These are phyloP conservation scores for Onchidella celtica DNA, from an alignment of 2,888 invertebrate genomes.

Conservation along the genomic window DNA sequence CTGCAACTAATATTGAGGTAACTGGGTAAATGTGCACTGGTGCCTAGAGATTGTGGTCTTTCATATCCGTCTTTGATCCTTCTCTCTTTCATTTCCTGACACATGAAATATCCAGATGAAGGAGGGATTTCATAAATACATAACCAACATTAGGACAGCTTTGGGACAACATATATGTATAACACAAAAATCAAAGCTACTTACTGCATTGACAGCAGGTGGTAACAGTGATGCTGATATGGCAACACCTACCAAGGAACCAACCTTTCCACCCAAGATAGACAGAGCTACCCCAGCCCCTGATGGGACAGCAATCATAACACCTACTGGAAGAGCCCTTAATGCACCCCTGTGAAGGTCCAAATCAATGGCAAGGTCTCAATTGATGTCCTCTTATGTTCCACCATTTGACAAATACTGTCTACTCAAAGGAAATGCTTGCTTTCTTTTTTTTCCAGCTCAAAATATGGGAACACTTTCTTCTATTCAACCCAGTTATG, in stretches of 20 bases:
- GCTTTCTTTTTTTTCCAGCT: too few species aligned
- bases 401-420: background rate
- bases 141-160: too few species aligned
- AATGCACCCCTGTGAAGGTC: conserved; percentile 82
- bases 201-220: conserved; percentile 89
- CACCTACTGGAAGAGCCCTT: conserved; percentile 86
- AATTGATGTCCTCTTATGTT: background rate
- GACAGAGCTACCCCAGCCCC: conserved; percentile 90
- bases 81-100: too few species aligned
- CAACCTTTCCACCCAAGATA: conserved; percentile 89
- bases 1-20: too few species aligned
- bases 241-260: conserved; percentile 90
- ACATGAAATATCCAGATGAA: too few species aligned
- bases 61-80: too few species aligned
- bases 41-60: too few species aligned
- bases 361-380: background rate
- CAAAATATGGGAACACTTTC: too few species aligned
- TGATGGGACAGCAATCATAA: conserved; percentile 88
- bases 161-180: background rate
- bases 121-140: too few species aligned
- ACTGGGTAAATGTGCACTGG: too few species aligned
- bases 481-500: too few species aligned
- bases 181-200: conserved; percentile 51
- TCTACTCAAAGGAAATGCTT: background rate
- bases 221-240: conserved; percentile 90